A percentile compares a stretch with the other conserved stretches of the same genome.
These are phyloP conservation scores for crab-eating macaque (Macaca fascicularis) DNA, from an alignment of 2,113 vertebrate genomes.

Conservation along the genomic window DNA sequence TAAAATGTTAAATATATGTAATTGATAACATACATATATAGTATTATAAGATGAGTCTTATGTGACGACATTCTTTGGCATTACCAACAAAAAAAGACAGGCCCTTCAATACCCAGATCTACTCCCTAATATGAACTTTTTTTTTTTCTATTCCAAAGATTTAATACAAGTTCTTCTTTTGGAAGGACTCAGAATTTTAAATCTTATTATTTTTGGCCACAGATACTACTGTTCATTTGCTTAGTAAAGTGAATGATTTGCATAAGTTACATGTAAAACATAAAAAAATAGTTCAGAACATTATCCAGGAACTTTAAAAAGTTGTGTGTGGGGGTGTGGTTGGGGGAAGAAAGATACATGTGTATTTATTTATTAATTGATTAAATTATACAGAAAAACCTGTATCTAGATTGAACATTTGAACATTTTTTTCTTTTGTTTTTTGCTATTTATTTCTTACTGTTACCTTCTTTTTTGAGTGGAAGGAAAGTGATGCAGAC, in stretches of 20 bases:
- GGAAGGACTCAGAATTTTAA: not conserved
- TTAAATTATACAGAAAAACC: not conserved
- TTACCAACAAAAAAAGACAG: not conserved
- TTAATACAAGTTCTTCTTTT: constrained; percentile 8
- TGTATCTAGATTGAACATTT: not conserved
- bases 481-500: not conserved
- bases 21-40: not conserved
- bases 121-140: not conserved
- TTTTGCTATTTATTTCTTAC: not conserved
- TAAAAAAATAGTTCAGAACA: not conserved
- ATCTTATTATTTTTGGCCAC: not conserved
- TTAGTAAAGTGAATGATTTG: not conserved
- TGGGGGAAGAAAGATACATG: not conserved
- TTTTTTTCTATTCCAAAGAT: not conserved
- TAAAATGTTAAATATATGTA: not conserved
- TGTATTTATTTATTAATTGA: not conserved
- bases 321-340: not conserved
- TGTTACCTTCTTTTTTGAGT: not conserved
- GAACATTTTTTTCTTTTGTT: not conserved
- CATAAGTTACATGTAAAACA: not conserved
- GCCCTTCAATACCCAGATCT: not conserved
- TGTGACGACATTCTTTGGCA: not conserved
- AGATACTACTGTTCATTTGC: not conserved
- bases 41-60: not conserved
- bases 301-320: not conserved